phyloP scores from a whole-genome alignment of 2,888 invertebrate genomes.

The Luperina nickerlii region DNA sequence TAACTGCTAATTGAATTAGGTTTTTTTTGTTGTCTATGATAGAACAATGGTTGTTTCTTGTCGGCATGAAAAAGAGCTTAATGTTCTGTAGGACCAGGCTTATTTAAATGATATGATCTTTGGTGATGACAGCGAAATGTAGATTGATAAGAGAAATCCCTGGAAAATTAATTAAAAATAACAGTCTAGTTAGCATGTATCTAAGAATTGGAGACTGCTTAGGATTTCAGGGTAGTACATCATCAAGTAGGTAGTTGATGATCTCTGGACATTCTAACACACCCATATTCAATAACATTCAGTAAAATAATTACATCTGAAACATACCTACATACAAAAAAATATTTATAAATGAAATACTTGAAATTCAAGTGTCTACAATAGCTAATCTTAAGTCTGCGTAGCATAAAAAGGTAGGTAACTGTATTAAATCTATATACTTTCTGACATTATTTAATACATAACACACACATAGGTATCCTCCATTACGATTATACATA shows the following conservation, averaged over 20 bases:
- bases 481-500: conserved; percentile 16
- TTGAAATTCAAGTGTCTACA: too few species aligned
- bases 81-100: background rate
- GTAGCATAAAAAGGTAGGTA: background rate
- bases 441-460: conserved; percentile 1
- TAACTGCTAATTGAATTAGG: conserved; percentile 29
- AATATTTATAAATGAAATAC: too few species aligned
- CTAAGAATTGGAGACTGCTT: too few species aligned
- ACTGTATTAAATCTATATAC: too few species aligned
- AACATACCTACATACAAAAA: too few species aligned
- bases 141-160: background rate
- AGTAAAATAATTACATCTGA: background rate
- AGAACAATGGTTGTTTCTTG: background rate
- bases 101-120: background rate
- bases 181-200: background rate
- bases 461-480: background rate
- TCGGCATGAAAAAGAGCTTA: background rate
- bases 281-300: background rate
- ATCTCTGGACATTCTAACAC: background rate
- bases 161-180: background rate
- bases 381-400: background rate
- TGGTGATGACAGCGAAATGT: too few species aligned
- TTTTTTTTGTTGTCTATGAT: conserved; percentile 22
- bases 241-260: background rate
- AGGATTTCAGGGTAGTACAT: background rate